Evolutionary conservation across 1,140 invertebrate species (phyloP), one percentile per base, ranked within the genome.

Genomic region (Marisa cornuarietis): DNA sequence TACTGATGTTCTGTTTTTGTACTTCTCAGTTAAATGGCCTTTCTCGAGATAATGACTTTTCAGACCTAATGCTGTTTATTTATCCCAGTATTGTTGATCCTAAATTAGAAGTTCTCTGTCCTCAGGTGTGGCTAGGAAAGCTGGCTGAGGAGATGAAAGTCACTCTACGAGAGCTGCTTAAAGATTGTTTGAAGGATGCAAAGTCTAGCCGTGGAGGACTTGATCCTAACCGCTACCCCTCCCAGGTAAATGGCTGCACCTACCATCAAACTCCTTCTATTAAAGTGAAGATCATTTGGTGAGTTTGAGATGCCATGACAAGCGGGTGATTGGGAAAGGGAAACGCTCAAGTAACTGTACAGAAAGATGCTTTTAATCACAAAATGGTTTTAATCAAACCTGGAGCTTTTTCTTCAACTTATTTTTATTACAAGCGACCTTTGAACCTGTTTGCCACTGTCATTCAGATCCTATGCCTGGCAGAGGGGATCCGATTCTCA

Each of bases 131-230:
- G 97, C 91, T 99, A 18, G 94, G 94, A 86, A 91, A 94, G 65
- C 92, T 99, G 71, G 94, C 96, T 42, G 93, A 92, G 18, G 95
- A 96, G 91, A 97, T 99, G 93, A 94, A 95, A 85, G 91, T 92
- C 18, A 97, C 97, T 8, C 90, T 99, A 76, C 89, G 91, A 79
- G 87, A 90, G 62, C 82, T 93, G 74, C 92, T 97, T 16, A 88
- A 93, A 24, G 93, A 95, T 84, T 97, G 96, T 90, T 91, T 96
- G 58, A 90, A 92, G 72, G 93, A 94, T 71, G 80, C 85, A 42
- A 85, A 87, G 78, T 76, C 84, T 42, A 85, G 84, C 65, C 90
- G 92, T 52, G 87, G 87, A 81, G 92, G 93, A 65, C 92, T 94
- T 52, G 94, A 96, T 92, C 94, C 96, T 0, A 91, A 94, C 69